Percentiles rank a stretch among this genome's conserved stretches.
Evolutionary conservation across 2,888 invertebrate species (phyloP).

Genomic region (Eupithecia abbreviata): DNA sequence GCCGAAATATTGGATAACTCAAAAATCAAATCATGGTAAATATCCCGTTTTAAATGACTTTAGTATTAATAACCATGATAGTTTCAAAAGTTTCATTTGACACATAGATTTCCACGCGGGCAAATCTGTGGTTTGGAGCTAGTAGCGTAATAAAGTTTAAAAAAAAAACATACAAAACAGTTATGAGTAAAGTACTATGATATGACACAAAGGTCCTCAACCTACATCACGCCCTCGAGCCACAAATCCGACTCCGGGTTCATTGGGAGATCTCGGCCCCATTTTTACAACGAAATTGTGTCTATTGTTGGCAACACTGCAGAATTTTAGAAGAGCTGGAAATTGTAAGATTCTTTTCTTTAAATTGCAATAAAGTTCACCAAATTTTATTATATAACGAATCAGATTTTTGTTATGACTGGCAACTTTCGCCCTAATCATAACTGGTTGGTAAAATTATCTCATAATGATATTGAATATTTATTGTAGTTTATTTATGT

Average conservation of each 20-base stretch:
- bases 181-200: background rate
- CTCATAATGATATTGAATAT: background rate
- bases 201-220: background rate
- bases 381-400: background rate
- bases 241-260: conserved; percentile 20
- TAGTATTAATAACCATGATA: too few species aligned
- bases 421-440: background rate
- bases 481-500: too few species aligned
- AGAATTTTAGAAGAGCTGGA: background rate
- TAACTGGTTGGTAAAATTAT: background rate
- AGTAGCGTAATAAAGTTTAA: too few species aligned
- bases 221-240: conserved; percentile 14
- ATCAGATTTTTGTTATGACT: background rate
- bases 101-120: too few species aligned
- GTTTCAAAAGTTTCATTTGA: too few species aligned
- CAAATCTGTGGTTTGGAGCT: too few species aligned
- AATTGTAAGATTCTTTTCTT: background rate
- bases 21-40: too few species aligned
- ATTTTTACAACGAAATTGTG: conserved; percentile 18
- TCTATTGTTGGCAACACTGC: conserved; percentile 8
- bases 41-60: too few species aligned
- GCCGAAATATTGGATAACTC: too few species aligned
- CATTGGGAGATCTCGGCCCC: conserved; percentile 10
- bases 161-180: too few species aligned
- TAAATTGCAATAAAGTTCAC: background rate